These are phyloP conservation scores for Tauraco erythrolophus DNA, from an alignment of 2,113 vertebrate genomes.

Conservation along the genomic window DNA sequence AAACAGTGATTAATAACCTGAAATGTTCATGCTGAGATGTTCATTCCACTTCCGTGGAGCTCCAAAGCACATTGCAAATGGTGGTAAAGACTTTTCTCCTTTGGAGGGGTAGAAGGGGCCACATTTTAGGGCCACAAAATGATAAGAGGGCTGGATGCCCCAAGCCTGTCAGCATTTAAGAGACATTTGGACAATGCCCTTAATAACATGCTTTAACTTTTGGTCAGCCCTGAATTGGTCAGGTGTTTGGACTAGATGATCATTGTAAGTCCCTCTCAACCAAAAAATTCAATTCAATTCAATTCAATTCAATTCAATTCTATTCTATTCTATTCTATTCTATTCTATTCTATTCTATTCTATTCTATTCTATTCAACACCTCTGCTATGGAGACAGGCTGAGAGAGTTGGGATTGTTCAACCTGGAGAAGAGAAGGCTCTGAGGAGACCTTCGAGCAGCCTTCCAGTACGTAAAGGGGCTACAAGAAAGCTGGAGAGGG, in stretches of 20 bases:
- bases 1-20: background rate
- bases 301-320: too few species aligned
- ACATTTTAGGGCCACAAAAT: background rate
- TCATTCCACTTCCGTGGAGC: rapidly evolving
- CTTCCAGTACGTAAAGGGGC: rapidly evolving
- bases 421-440: background rate
- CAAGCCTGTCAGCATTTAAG: too few species aligned
- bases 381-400: background rate
- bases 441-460: rapidly evolving
- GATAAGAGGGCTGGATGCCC: too few species aligned
- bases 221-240: too few species aligned
- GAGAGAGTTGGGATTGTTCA: background rate
- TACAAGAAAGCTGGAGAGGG: background rate
- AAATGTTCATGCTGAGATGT: background rate
- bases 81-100: background rate
- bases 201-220: too few species aligned
- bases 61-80: background rate
- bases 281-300: too few species aligned
- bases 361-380: too few species aligned
- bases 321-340: too few species aligned
- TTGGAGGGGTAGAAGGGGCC: background rate
- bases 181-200: too few species aligned
- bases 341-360: too few species aligned
- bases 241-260: too few species aligned
- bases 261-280: too few species aligned